Evolutionary conservation across 2,113 vertebrate genomes (phyloP).

Genomic region (Takifugu flavidus): DNA sequence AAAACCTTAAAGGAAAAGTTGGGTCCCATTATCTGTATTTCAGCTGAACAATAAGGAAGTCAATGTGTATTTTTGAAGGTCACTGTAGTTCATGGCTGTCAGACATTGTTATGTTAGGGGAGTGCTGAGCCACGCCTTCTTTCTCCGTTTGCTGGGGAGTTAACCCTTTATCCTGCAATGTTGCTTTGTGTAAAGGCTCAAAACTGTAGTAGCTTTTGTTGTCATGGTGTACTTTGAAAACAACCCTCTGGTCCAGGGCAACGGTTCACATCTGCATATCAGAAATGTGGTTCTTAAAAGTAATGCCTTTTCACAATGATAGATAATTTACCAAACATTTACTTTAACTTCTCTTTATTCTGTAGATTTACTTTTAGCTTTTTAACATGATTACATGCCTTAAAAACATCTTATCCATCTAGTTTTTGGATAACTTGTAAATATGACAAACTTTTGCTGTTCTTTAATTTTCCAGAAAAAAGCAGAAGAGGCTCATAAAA

Average conservation of each 20-base stretch:
- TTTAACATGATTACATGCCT: too few relatives aligned
- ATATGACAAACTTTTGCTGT: not conserved
- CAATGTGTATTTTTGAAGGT: conserved; percentile 37
- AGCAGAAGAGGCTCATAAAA: conserved; percentile 98
- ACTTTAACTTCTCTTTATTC: too few relatives aligned
- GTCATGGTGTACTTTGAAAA: not conserved
- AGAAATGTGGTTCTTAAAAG: not conserved
- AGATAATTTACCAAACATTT: too few relatives aligned
- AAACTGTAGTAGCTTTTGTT: conserved; percentile 25
- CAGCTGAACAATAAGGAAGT: conserved; percentile 10
- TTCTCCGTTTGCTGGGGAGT: conserved; percentile 38
- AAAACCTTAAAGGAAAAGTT: not conserved
- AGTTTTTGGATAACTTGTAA: too few relatives aligned
- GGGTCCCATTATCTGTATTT: conserved; percentile 20
- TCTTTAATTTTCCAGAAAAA: conserved; percentile 84
- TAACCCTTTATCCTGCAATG: conserved; percentile 55
- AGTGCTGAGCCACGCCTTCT: conserved; percentile 45
- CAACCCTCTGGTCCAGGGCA: conserved; percentile 3
- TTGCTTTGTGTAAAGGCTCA: conserved; percentile 6
- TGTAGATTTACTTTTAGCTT: too few relatives aligned
- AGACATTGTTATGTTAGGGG: conserved; percentile 44
- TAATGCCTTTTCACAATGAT: too few relatives aligned
- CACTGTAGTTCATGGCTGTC: conserved; percentile 64
- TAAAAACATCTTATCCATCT: too few relatives aligned
- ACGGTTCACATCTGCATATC: not conserved